Evolutionary conservation across 2,113 vertebrate genomes (phyloP).

Genomic region (Columba janthina): DNA sequence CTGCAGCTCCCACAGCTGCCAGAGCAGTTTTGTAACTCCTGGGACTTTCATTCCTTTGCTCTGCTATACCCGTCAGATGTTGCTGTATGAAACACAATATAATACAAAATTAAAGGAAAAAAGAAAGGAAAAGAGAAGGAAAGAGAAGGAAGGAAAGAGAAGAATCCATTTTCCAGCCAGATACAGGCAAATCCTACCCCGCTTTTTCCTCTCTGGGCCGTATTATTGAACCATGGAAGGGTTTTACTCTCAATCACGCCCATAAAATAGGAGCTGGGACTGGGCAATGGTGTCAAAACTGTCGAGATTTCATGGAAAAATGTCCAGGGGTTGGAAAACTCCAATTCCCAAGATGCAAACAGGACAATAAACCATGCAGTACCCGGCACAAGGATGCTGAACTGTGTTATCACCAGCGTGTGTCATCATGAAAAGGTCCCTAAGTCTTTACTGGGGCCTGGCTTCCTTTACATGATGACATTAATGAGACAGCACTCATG

Average conservation of each 20-base stretch:
- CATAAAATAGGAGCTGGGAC: fast-evolving
- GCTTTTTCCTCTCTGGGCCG: fast-evolving
- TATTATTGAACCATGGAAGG: fast-evolving
- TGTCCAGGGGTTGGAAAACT: not conserved
- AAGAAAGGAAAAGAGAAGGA: not conserved
- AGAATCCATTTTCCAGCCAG: not conserved
- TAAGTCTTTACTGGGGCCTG: fast-evolving
- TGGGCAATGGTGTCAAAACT: fast-evolving
- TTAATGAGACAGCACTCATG: fast-evolving
- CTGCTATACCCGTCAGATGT: fast-evolving
- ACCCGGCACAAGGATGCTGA: fast-evolving
- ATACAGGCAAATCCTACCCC: not conserved
- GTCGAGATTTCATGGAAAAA: not conserved
- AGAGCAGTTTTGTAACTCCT: not conserved
- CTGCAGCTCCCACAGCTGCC: not conserved
- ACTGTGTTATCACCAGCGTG: fast-evolving
- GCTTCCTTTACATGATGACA: not conserved
- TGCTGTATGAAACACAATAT: not conserved
- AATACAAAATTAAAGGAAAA: not conserved
- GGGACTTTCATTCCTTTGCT: too few relatives aligned
- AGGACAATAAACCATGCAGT: fast-evolving
- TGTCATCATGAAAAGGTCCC: not conserved
- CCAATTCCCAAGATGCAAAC: fast-evolving
- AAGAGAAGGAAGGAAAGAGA: not conserved
- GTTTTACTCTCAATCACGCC: fast-evolving